Evolutionary conservation across 2,797 vertebrate species (phyloP).

Genomic region (Rousettus madagascariensis): DNA sequence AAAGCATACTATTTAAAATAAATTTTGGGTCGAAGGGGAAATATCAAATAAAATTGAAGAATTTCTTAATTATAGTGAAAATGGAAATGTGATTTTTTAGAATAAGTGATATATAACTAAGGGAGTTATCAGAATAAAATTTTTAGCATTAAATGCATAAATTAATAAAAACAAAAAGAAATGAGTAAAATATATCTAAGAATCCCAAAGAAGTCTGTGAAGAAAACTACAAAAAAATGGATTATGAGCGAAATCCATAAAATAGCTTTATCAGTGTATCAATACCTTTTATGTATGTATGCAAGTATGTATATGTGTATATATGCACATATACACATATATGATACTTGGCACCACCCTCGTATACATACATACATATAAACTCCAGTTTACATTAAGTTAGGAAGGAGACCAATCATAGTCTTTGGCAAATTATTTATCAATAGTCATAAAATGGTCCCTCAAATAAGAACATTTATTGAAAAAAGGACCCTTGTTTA

Average conservation of each 20-base stretch:
- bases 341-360: background rate
- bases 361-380: too few species aligned
- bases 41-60: background rate
- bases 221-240: background rate
- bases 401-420: background rate
- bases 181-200: background rate
- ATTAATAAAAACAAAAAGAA: background rate
- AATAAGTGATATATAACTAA: background rate
- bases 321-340: background rate
- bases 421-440: background rate
- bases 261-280: background rate
- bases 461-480: background rate
- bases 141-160: background rate
- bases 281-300: background rate
- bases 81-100: background rate
- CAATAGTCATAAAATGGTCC: background rate
- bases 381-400: background rate
- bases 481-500: background rate
- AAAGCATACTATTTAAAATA: background rate
- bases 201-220: background rate
- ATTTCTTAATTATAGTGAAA: background rate
- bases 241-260: background rate
- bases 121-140: background rate
- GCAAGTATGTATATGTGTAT: too few species aligned
- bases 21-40: background rate